Conservation (phyloP, 2,797 vertebrate genomes). For the Syndactyla subalaris region DNA sequence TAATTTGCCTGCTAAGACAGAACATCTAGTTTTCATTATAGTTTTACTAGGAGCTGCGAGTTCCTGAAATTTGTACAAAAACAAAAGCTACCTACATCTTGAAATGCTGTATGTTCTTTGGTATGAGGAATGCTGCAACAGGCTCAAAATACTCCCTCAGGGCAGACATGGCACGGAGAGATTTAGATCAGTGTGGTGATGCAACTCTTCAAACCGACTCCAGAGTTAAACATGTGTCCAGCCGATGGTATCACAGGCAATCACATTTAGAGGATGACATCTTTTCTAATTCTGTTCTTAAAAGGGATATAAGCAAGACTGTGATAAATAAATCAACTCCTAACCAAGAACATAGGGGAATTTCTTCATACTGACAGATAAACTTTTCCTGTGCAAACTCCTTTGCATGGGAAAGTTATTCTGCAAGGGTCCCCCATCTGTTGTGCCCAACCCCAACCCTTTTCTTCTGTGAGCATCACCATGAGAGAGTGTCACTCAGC, state of each 20-base stretch:
- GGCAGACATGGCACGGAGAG: not conserved
- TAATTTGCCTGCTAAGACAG: not conserved
- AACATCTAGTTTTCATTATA: not conserved
- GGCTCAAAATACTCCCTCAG: not conserved
- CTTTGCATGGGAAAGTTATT: not conserved
- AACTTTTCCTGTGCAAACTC: not conserved
- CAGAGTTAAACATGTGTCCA: not conserved
- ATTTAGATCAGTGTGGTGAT: not conserved
- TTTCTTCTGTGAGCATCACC: not conserved
- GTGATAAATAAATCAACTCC: not conserved
- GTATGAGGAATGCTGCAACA: not conserved
- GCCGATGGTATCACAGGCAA: not conserved
- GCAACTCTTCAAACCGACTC: not conserved
- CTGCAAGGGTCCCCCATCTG: not conserved
- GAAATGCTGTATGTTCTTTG: not conserved
- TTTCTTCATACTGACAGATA: not conserved
- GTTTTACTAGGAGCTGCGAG: not conserved
- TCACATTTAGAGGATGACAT: not conserved
- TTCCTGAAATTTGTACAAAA: not conserved
- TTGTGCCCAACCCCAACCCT: not conserved
- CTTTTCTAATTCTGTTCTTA: not conserved
- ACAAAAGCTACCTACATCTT: not conserved
- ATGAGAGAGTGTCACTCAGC: rapidly evolving
- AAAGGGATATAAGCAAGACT: not conserved
- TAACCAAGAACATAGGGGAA: not conserved